A percentile compares a stretch with the other conserved stretches of the same genome.
These are phyloP conservation scores for Taxidea taxus DNA, from an alignment of 2,113 vertebrate genomes.

Conservation along the genomic window DNA sequence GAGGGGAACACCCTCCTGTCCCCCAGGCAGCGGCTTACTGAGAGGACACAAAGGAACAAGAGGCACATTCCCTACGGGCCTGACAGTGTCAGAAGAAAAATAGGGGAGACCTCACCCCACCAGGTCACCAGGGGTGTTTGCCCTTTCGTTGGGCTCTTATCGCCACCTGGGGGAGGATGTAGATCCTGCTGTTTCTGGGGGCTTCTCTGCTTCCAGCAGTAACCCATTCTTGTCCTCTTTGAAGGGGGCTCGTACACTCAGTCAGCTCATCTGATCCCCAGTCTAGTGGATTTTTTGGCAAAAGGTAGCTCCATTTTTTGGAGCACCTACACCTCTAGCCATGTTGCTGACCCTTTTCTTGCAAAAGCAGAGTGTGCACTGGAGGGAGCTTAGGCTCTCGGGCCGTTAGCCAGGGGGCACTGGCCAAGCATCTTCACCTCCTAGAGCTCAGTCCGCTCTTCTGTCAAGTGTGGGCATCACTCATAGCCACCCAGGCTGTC, in stretches of 20 bases:
- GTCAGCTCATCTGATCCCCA: neutral
- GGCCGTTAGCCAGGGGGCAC: neutral
- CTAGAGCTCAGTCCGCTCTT: neutral
- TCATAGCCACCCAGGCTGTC: neutral
- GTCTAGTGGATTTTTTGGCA: neutral
- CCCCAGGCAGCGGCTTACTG: neutral
- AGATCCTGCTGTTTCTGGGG: neutral
- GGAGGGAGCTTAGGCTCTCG: neutral
- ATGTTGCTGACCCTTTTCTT: neutral
- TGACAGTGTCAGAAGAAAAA: neutral
- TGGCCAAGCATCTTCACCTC: neutral
- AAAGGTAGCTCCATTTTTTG: neutral
- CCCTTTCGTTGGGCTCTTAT: neutral
- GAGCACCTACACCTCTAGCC: rapidly evolving
- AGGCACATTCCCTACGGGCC: neutral
- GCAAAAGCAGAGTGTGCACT: neutral
- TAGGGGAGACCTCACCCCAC: neutral
- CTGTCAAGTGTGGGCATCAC: neutral
- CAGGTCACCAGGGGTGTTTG: neutral
- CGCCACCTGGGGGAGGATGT: neutral
- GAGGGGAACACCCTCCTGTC: neutral
- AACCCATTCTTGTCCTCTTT: neutral
- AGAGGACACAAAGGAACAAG: neutral
- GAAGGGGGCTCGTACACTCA: neutral
- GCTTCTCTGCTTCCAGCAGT: neutral